phyloP scores from a whole-genome alignment of 2,797 vertebrate genomes.

The Sebastes diploproa region DNA sequence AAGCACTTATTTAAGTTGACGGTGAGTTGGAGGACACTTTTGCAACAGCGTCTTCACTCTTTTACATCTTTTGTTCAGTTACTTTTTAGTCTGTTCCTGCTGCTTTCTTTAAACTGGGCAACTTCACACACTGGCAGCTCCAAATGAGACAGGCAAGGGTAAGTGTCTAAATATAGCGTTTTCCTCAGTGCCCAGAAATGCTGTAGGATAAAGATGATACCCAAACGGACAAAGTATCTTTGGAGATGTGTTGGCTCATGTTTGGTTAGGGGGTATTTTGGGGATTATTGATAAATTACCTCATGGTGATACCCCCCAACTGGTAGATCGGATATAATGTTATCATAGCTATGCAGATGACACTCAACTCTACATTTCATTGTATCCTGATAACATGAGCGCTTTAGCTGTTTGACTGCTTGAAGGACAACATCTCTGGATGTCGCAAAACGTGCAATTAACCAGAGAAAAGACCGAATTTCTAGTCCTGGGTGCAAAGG shows the following conservation, averaged over 20 bases:
- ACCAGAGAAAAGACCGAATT: neutral
- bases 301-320: neutral
- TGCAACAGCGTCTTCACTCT: neutral
- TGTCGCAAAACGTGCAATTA: neutral
- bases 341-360: neutral
- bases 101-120: neutral
- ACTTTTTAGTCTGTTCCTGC: neutral
- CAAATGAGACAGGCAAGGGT: neutral
- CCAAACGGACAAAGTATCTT: neutral
- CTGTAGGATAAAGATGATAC: neutral
- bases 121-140: neutral
- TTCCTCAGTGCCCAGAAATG: neutral
- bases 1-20: neutral
- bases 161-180: neutral
- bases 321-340: neutral
- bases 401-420: neutral
- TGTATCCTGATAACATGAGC: neutral
- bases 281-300: neutral
- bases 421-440: neutral
- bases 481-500: neutral
- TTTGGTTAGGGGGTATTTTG: neutral
- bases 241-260: neutral
- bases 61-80: neutral
- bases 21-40: slow-evolving; percentile 27
- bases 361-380: neutral